Evolutionary conservation across 2,888 invertebrate genomes (phyloP), one percentile per base, ranked within the genome.

Genomic region (Drosophila hamatofila): DNA sequence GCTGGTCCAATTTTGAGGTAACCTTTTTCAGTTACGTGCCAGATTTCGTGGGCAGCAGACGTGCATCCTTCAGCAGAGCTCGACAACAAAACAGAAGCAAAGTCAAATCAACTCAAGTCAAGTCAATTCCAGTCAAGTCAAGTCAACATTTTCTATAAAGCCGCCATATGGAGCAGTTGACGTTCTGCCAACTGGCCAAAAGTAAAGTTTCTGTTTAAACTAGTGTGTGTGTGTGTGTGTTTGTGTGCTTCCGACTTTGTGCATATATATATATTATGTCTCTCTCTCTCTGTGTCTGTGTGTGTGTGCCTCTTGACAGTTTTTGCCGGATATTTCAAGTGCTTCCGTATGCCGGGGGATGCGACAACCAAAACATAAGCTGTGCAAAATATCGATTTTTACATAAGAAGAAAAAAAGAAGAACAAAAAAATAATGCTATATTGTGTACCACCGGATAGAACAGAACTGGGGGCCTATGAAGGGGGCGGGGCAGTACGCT

Each of bases 321-420:
- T 73, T 69, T 69, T 78, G 71, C 80, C 88, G 88, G 88, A 86
- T 68, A 83, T 85, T 78, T 88, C 86, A 87, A 86, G 83, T 88
- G 77, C 76, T 81, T 86, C 81, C 83, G 80, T 66, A 52, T 65
- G 73, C 30, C 33, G 51, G 23, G 35, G 61, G 74, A 69, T 76
- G 67, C 67, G 56, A 58, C 46, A 75, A 75, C 57, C 74, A 79
- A 85, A 76, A 85, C 76, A 88, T 75, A 77, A 77, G 76, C 66
- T 66, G 55, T 74, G 83, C 64, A 83, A 88, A 79, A 79, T 87
- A 88, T 87, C 74, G 86, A 87, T 87, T 87, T 86, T 87, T 80
- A 71, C 86, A 67, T 79, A 78, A 75, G 80, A 48, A 48, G 7
- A 54, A 55, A 48, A n/a, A 54, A 41, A 39, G 37, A 39, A 39